Evolutionary conservation across 2,113 vertebrate genomes (phyloP).

Genomic region (Daubentonia madagascariensis): DNA sequence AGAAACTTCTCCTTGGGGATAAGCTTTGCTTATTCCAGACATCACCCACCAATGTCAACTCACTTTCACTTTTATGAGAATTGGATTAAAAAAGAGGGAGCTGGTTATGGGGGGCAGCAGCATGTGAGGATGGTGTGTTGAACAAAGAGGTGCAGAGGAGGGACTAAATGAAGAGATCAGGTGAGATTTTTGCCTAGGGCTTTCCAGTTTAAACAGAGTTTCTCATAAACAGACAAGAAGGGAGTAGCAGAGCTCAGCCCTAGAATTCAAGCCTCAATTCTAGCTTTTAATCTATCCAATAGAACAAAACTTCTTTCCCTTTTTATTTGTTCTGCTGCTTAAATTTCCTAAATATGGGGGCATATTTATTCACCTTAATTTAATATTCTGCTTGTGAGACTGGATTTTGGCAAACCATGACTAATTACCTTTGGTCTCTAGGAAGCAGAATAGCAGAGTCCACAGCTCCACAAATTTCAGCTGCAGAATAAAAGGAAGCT

Average conservation of each 20-base stretch:
- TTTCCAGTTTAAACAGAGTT: not conserved
- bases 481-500: conserved; percentile 47
- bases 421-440: conserved; percentile 61
- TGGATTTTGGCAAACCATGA: conserved; percentile 58
- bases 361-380: conserved; percentile 54
- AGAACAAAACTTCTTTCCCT: conserved; percentile 22
- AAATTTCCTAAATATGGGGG: not conserved
- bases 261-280: not conserved
- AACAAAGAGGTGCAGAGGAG: not conserved
- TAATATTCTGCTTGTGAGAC: conserved; percentile 52
- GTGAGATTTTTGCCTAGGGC: not conserved
- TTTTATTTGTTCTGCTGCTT: conserved; percentile 45
- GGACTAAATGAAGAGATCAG: not conserved
- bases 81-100: not conserved
- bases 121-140: too few species aligned
- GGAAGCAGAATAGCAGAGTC: conserved; percentile 27
- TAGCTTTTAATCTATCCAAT: not conserved
- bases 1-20: not conserved
- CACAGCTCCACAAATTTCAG: conserved; percentile 35
- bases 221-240: not conserved
- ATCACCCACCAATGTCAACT: not conserved
- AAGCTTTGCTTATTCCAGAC: not conserved
- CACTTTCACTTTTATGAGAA: not conserved
- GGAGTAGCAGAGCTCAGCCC: not conserved
- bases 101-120: not conserved